Base-by-base conservation (phyloP, 2,113 vertebrate species). In the Pagrus major region DNA sequence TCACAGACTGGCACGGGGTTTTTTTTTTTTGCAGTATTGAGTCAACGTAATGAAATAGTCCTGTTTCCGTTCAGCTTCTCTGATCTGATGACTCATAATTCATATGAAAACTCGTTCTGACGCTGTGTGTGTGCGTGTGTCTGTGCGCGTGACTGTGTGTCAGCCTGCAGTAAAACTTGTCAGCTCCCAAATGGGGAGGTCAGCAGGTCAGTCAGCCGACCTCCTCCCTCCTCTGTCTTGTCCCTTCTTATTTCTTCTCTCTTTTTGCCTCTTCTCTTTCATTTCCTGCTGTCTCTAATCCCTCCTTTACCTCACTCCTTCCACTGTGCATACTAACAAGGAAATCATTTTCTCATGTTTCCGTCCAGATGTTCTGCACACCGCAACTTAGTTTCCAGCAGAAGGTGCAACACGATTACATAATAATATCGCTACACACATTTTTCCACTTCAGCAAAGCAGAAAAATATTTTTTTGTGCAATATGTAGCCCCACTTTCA, bases 181-280 rank as follows among this genome's bases (percentile, higher is more conserved):
- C 76, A 74, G 42, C 42, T 80, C 58, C 35, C n/a, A 76, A 80
- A 71, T 12, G 44, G 21, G 21, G 5, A 71, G 70, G 82, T 64
- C 78, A 76, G 21, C 29, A 2, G 78, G 68, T 80, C 68, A 21
- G 35, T 59, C 42, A 33, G 29, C 74, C 78, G 78, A 2, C 65
- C 56, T 58, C 63, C 78, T 74, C 61, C 55, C 33, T 31, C 31
- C 46, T 46, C 47, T 14, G 6, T 64, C 41, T 39, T 31, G 11
- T 58, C 51, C 58, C 58, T 29, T 37, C 51, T 29, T 25, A 20
- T 60, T 60, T 61, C 44, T 25, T 67, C 27, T 10, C 39, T 8
- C 4, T 10, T 49, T 29, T 31, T 12, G 6, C 18, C 0, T 69
- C 29, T 41, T 10, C 25, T 44, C 64, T 14, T 46, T 64, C 61